These are phyloP conservation scores for Epirrhoe alternata DNA, from an alignment of 2,888 invertebrate genomes.

Conservation along the genomic window DNA sequence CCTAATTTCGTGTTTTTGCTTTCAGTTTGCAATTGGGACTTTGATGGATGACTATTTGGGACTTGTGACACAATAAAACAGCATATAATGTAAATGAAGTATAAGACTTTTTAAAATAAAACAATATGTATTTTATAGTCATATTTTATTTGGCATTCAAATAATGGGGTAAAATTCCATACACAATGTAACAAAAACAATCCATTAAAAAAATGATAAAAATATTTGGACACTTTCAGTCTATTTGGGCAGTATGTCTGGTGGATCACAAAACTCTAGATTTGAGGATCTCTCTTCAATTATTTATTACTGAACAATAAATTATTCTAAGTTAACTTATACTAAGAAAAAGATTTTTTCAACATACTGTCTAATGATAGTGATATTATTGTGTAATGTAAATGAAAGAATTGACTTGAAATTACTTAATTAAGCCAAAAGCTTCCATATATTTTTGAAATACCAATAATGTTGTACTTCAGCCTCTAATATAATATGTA, in stretches of 20 bases:
- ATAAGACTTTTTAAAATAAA: conserved; percentile 54
- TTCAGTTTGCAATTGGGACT: conserved; percentile 99
- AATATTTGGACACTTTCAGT: conserved; percentile 83
- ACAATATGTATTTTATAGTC: conserved; percentile 50
- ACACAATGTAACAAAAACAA: conserved; percentile 81
- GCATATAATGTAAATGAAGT: conserved; percentile 39
- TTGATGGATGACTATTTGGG: conserved; percentile 99
- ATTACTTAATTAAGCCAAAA: conserved; percentile 40
- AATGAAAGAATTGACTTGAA: conserved; percentile 17
- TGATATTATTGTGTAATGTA: background rate
- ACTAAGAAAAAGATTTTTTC: conserved; percentile 47
- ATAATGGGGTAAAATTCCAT: conserved; percentile 76
- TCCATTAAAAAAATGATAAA: conserved; percentile 69
- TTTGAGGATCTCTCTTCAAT: conserved; percentile 45
- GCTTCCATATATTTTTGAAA: conserved; percentile 52
- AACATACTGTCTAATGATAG: conserved; percentile 47
- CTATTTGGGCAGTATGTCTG: conserved; percentile 77
- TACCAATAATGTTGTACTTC: conserved; percentile 65
- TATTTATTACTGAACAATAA: conserved; percentile 41
- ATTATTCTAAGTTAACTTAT: conserved; percentile 57
- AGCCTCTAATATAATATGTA: conserved; percentile 59
- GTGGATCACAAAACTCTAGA: conserved; percentile 52
- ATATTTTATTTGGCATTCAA: conserved; percentile 84
- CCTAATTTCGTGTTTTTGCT: conserved; percentile 50
- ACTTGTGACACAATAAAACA: conserved; percentile 82